A percentile compares a stretch with the other conserved stretches of the same genome.
Conservation (phyloP, 2,113 vertebrate species). For the Apeltes quadracus region DNA sequence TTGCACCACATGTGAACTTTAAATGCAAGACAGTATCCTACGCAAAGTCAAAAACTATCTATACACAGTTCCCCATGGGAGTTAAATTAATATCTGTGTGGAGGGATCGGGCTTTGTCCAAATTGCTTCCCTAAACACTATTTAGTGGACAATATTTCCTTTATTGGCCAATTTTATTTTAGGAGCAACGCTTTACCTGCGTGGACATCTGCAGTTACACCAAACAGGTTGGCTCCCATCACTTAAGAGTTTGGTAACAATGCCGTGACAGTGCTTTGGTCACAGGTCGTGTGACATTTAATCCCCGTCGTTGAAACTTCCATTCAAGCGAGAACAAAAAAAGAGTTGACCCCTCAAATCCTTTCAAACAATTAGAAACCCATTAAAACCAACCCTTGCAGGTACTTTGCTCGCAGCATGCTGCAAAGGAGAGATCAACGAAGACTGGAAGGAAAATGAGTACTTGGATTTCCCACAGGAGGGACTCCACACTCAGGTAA, state of each 20-base stretch:
- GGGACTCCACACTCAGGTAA: not conserved
- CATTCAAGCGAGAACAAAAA: slow-evolving; percentile 18
- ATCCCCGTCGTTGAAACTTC: slow-evolving; percentile 35
- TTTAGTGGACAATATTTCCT: not conserved
- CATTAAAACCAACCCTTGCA: not conserved
- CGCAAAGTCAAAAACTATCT: not conserved
- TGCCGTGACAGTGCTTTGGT: slow-evolving; percentile 22
- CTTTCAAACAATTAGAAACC: not conserved
- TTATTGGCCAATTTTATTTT: not conserved
- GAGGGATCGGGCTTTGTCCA: not conserved
- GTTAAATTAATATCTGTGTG: slow-evolving; percentile 2
- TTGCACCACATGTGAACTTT: slow-evolving; percentile 30
- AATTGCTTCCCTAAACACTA: not conserved
- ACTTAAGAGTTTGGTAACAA: slow-evolving; percentile 42
- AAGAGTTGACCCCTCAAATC: slow-evolving; percentile 7
- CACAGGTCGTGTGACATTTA: slow-evolving; percentile 50
- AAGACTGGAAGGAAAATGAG: not conserved
- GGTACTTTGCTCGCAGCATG: not conserved
- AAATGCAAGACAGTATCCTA: slow-evolving; percentile 6
- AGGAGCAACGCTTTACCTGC: not conserved
- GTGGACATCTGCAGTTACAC: slow-evolving; percentile 2
- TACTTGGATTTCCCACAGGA: not conserved
- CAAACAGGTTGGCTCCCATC: slow-evolving; percentile 16
- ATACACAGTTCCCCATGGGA: not conserved
- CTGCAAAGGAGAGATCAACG: not conserved